Conservation (phyloP, 2,113 vertebrate species). For the Neotoma lepida region DNA sequence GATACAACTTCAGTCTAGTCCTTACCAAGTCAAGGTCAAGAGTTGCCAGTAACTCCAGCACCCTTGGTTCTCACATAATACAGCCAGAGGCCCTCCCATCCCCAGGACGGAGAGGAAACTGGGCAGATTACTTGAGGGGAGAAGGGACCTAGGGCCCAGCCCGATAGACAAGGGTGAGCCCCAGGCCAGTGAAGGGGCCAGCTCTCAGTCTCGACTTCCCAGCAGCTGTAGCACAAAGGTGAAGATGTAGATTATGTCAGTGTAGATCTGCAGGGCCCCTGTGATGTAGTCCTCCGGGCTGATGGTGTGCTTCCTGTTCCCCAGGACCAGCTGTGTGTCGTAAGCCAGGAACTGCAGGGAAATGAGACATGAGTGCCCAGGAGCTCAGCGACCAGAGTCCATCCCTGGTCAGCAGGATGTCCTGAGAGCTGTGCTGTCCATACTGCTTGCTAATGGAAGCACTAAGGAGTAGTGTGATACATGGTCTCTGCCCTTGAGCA, state of each 20-base stretch:
- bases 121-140: slow-evolving; percentile 14
- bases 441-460: not conserved
- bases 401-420: not conserved
- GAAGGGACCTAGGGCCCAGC: not conserved
- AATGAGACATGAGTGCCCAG: not conserved
- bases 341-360: slow-evolving; percentile 93
- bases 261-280: slow-evolving; percentile 94
- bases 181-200: not conserved
- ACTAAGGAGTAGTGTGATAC: not conserved
- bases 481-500: not conserved
- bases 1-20: slow-evolving; percentile 11
- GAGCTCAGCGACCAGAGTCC: not conserved
- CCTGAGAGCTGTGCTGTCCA: not conserved
- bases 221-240: slow-evolving; percentile 92
- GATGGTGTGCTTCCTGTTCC: slow-evolving; percentile 92
- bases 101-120: slow-evolving; percentile 51
- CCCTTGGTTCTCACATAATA: not conserved
- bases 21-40: not conserved
- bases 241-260: slow-evolving; percentile 95
- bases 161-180: not conserved
- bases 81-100: slow-evolving; percentile 7
- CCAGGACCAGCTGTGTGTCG: slow-evolving; percentile 96
- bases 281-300: slow-evolving; percentile 96
- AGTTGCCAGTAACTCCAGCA: not conserved
- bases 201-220: slow-evolving; percentile 80